phyloP scores from a whole-genome alignment of 2,113 vertebrate species.

The Cyrtonyx montezumae region DNA sequence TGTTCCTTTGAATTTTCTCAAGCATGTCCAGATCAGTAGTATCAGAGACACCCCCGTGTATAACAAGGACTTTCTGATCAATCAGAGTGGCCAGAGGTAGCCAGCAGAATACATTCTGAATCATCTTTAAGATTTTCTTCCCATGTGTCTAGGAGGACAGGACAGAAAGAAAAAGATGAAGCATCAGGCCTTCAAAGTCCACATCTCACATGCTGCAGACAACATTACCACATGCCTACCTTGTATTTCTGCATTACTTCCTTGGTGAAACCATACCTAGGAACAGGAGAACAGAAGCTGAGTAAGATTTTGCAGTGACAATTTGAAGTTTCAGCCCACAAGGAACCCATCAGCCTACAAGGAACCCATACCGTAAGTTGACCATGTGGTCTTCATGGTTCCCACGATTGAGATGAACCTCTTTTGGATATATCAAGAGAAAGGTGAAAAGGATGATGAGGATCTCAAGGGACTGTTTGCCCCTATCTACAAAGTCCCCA shows the following conservation, averaged over 20 bases:
- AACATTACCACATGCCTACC: conserved; percentile 67
- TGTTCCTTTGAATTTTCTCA: conserved; percentile 84
- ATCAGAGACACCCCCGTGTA: conserved; percentile 91
- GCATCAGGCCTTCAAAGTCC: background rate
- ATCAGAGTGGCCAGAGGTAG: conserved; percentile 90
- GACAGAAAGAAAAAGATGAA: background rate
- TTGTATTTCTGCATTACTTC: conserved; percentile 92
- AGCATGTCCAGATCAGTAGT: conserved; percentile 86
- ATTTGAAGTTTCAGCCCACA: accelerated
- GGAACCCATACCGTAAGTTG: conserved; percentile 85
- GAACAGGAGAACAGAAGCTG: conserved; percentile 30
- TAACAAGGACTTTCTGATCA: conserved; percentile 89
- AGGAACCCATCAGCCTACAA: background rate
- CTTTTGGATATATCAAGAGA: conserved; percentile 90
- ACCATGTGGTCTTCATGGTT: conserved; percentile 94
- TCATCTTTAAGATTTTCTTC: conserved; percentile 87
- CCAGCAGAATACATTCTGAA: conserved; percentile 93
- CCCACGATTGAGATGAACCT: conserved; percentile 90
- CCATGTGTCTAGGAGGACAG: conserved; percentile 82
- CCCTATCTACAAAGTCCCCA: conserved; percentile 93
- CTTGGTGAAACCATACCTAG: conserved; percentile 92
- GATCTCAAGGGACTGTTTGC: conserved; percentile 91
- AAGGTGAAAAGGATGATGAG: conserved; percentile 91
- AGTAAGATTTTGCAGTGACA: background rate
- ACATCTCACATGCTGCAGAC: accelerated